Evolutionary conservation across 2,797 vertebrate species (phyloP).

Genomic region (Lepus townsendii): DNA sequence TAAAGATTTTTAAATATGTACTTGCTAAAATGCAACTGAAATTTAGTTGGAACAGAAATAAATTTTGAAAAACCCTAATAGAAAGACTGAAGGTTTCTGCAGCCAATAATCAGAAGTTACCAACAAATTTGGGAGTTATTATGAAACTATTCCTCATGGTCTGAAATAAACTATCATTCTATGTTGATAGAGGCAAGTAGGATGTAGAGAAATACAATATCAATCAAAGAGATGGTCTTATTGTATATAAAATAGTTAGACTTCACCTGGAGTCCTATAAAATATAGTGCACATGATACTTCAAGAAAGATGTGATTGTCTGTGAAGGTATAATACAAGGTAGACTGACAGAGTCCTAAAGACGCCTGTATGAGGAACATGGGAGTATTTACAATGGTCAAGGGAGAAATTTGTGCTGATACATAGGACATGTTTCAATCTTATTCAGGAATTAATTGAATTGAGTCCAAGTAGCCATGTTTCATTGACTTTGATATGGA

Average conservation of each 20-base stretch:
- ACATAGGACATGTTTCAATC: constrained; percentile 70
- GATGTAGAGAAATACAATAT: constrained; percentile 81
- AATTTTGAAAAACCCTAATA: constrained; percentile 69
- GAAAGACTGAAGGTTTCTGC: constrained; percentile 75
- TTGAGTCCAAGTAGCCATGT: constrained; percentile 48
- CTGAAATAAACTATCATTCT: constrained; percentile 75
- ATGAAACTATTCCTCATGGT: constrained; percentile 78
- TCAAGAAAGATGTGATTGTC: constrained; percentile 85
- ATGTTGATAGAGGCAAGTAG: constrained; percentile 76
- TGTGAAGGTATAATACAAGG: constrained; percentile 72
- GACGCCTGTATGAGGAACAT: constrained; percentile 70
- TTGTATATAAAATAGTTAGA: constrained; percentile 85
- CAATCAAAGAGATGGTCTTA: constrained; percentile 85
- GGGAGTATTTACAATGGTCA: constrained; percentile 64
- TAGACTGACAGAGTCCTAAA: constrained; percentile 71
- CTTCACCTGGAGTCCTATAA: constrained; percentile 84
- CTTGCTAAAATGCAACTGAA: constrained; percentile 71
- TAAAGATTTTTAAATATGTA: constrained; percentile 74
- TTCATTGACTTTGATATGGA: neutral
- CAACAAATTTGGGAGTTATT: constrained; percentile 86
- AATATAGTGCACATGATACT: constrained; percentile 78
- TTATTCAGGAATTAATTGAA: constrained; percentile 74
- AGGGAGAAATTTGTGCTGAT: constrained; percentile 80
- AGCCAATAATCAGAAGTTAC: constrained; percentile 61
- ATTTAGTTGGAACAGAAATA: constrained; percentile 68